Evolutionary conservation across 2,113 vertebrate genomes (phyloP), one percentile per base, ranked within the genome.

Genomic region (Rafetus swinhoei): DNA sequence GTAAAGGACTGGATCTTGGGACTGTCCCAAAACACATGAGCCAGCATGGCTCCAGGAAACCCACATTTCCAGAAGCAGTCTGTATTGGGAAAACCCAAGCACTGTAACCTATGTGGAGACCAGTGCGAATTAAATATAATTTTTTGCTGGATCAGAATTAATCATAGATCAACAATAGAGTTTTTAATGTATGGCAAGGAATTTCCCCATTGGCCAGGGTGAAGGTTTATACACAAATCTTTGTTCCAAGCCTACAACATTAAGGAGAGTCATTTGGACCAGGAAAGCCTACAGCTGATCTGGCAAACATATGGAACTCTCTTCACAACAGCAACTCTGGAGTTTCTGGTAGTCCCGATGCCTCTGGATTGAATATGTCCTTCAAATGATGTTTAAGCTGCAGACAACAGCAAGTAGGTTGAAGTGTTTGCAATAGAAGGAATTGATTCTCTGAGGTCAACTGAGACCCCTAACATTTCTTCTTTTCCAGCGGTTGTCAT

Each of bases 121-220:
- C 29, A 22, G 27, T 90, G 29, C 18, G 86, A n/a, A 18, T 87
- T 39, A 15, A 92, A 59, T 86, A 84, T 65, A 82, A 21, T 59
- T 86, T 96, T 86, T 45, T 86, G 83, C 79, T 90, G 15, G 27
- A 88, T 86, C 85, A 95, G 83, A 87, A 93, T 84, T 50, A 84
- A 1, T 56, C 3, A 76, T 7, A 76, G 11, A 35, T 69, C 65
- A 62, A 29, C 12, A 62, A 29, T 29, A 62, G 12, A 29, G 11
- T 62, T 65, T 65, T 65, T 32, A 65, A 65, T 16, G 60, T 29
- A 62, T 69, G 32, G 18, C 16, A n/a, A 19, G 18, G 65, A 15
- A 69, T n/a, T 65, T 65, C 65, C 32, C 32, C 65, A n/a, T 69
- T 35, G 65, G 65, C 32, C 35, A 69, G 65, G 32, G 32, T 25